Percentiles rank a stretch among this genome's conserved stretches.
Conservation (phyloP, 2,888 invertebrate species). For the Drosophila merina region DNA sequence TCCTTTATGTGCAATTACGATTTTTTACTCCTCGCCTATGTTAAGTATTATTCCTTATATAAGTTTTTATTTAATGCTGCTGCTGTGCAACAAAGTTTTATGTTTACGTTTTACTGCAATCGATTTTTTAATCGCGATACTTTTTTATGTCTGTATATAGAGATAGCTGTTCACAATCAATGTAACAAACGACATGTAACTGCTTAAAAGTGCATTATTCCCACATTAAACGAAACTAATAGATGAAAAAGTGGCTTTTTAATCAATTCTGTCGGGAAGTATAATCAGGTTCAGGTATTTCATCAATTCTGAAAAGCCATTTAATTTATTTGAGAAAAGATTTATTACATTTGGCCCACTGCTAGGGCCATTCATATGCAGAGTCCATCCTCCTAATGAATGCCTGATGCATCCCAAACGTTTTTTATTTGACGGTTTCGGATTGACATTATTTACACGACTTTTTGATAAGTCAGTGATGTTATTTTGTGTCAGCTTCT, state of each 20-base stretch:
- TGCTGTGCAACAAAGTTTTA: constrained; percentile 39
- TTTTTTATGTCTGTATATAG: constrained; percentile 32
- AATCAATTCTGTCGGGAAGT: neutral
- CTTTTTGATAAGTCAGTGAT: constrained; percentile 31
- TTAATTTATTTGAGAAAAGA: constrained; percentile 8
- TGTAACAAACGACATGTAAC: constrained; percentile 37
- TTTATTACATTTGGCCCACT: constrained; percentile 16
- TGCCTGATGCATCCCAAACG: constrained; percentile 18
- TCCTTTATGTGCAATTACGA: constrained; percentile 35
- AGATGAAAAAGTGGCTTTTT: constrained; percentile 8
- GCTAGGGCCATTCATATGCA: constrained; percentile 23
- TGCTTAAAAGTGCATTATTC: constrained; percentile 42
- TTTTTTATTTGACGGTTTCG: constrained; percentile 12
- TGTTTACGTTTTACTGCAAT: constrained; percentile 12
- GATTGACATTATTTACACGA: constrained; percentile 22
- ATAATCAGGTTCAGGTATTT: too few species aligned
- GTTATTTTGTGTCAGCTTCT: constrained; percentile 31
- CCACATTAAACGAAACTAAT: constrained; percentile 35
- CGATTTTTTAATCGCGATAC: constrained; percentile 15
- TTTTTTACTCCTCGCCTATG: constrained; percentile 11
- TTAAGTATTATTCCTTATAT: constrained; percentile 18
- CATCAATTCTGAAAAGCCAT: neutral
- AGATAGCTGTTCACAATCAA: constrained; percentile 43
- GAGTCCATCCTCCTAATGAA: neutral
- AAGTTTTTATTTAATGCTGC: constrained; percentile 21